These are phyloP conservation scores for Melikaiella ostensackeni DNA, from an alignment of 2,888 invertebrate species.

Conservation along the genomic window DNA sequence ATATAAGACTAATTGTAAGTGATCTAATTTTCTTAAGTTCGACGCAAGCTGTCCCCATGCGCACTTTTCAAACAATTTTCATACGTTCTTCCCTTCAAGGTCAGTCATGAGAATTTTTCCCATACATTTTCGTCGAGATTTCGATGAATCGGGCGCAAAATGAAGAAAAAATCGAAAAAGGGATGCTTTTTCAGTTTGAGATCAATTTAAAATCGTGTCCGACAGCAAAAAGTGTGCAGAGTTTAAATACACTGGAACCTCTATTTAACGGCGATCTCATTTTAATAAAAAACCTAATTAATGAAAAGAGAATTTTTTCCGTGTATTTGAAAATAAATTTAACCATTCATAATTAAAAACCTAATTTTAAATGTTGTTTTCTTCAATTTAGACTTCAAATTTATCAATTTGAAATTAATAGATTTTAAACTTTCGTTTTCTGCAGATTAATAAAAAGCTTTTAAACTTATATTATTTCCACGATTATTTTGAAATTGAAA, in stretches of 20 bases:
- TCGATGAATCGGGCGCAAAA: background rate
- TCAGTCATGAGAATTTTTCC: conserved; percentile 1
- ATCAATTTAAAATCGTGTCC: background rate
- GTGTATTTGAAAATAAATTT: too few species aligned
- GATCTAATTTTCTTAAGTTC: conserved; percentile 20
- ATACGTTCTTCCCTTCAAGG: conserved; percentile 26
- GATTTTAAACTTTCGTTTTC: too few species aligned
- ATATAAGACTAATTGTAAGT: conserved; percentile 40
- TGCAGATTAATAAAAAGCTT: too few species aligned
- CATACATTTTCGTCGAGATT: background rate
- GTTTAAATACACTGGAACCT: background rate
- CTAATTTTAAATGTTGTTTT: too few species aligned
- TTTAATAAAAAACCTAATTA: too few species aligned
- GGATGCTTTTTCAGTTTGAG: background rate
- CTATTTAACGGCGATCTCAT: too few species aligned
- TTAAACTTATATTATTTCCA: too few species aligned
- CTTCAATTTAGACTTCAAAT: too few species aligned
- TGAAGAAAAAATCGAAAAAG: background rate
- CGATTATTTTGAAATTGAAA: too few species aligned
- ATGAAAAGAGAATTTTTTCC: too few species aligned
- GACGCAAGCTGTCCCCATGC: conserved; percentile 22
- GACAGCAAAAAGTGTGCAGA: background rate
- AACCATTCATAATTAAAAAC: too few species aligned
- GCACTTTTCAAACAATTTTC: conserved; percentile 7
- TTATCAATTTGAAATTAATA: too few species aligned